These are phyloP conservation scores for Enteromius paludinosus DNA, from an alignment of 2,797 vertebrate species.

Conservation along the genomic window DNA sequence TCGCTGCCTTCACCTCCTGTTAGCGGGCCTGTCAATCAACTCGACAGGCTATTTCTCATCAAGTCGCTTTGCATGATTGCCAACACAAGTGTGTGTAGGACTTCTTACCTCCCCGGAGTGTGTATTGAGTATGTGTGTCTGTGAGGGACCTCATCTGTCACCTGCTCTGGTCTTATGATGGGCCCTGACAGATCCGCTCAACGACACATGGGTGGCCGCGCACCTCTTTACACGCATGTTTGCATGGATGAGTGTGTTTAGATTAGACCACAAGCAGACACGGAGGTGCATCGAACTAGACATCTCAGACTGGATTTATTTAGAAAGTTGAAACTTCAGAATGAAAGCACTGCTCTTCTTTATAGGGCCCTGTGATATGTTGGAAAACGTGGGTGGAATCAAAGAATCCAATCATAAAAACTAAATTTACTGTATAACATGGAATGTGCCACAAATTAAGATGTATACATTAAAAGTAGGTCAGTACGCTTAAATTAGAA, in stretches of 20 bases:
- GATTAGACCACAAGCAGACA: conserved; percentile 39
- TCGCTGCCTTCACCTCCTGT: conserved; percentile 70
- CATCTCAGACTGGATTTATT: conserved; percentile 15
- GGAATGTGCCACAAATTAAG: background rate
- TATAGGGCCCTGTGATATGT: background rate
- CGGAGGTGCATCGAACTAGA: conserved; percentile 33
- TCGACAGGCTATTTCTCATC: conserved; percentile 73
- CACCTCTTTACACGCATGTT: conserved; percentile 21
- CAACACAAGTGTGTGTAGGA: conserved; percentile 71
- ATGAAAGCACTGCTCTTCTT: background rate
- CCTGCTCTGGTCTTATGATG: conserved; percentile 65
- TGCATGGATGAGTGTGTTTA: conserved; percentile 24
- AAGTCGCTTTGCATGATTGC: conserved; percentile 77
- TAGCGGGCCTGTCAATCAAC: conserved; percentile 78
- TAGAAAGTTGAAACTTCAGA: conserved; percentile 22
- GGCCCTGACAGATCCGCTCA: conserved; percentile 73
- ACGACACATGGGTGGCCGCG: conserved; percentile 59
- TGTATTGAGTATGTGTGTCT: conserved; percentile 29
- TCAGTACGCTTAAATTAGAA: background rate
- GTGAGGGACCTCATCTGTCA: conserved; percentile 75
- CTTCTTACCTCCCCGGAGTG: conserved; percentile 71
- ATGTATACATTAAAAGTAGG: background rate
- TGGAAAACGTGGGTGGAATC: background rate
- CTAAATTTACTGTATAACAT: background rate
- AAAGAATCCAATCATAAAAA: background rate